Evolutionary conservation across 2,797 vertebrate genomes (phyloP), one percentile per base, ranked within the genome.

Genomic region (Agapornis canus): DNA sequence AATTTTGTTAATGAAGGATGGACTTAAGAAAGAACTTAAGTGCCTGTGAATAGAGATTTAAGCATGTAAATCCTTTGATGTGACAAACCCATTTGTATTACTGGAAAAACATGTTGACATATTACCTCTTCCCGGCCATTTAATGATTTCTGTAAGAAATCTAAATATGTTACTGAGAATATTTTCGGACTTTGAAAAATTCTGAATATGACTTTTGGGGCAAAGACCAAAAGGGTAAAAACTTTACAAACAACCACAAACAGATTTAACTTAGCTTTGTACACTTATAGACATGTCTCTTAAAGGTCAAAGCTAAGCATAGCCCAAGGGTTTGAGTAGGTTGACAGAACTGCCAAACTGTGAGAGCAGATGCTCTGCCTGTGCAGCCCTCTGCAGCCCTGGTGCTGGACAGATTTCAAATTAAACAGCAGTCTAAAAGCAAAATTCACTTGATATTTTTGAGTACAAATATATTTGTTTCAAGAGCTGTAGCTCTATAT

Each of bases 221-320:
- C 54, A 92, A 82, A 82, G 88, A 82, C 64, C 9, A 16, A 81
- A 91, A 94, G n/a, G 26, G 60, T 86, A 80, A 57, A 77, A 90
- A 59, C 66, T 78, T 94, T 45, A 40, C 49, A 89, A 71, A 64
- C 51, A 89, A 82, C 18, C 70, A 85, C 40, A 94, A 92, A 73
- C 42, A 92, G 89, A 65, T 89, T 96, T 92, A 85, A 79, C 57
- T 89, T 61, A 76, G 63, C 61, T 92, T 96, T 89, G 52, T 82
- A 90, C 94, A 92, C 65, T 89, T 56, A 73, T 10, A 90, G 21
- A 85, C 43, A 23, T 42, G 35, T 86, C 57, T 72, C 32, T 69
- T 77, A 86, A 96, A 97, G 96, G 92, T 97, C 92, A 92, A 82
- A 95, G 73, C 75, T 77, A 89, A 92, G 90, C 75, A 57, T 82